Conservation (phyloP, 2,797 vertebrate genomes). For the Eidolon dupreanum region DNA sequence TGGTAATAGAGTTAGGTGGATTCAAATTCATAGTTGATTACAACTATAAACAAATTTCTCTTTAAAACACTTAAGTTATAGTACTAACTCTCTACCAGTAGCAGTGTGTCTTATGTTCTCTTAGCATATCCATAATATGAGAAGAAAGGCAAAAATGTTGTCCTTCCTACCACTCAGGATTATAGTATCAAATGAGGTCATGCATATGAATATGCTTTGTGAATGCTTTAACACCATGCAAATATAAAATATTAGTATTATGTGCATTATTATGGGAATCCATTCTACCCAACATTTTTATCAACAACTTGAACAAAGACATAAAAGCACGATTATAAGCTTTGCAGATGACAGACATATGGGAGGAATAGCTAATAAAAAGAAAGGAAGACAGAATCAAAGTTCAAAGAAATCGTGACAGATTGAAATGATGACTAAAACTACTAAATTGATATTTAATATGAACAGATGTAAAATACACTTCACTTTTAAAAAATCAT, state of each 20-base stretch:
- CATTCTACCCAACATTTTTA: slow-evolving; percentile 49
- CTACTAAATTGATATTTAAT: slow-evolving; percentile 57
- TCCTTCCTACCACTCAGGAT: neutral
- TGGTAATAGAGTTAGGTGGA: neutral
- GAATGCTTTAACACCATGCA: neutral
- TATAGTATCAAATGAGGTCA: slow-evolving; percentile 13
- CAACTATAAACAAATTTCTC: neutral
- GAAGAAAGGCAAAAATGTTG: neutral
- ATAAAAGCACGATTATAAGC: slow-evolving; percentile 67
- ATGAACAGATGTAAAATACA: slow-evolving; percentile 64
- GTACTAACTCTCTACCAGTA: neutral
- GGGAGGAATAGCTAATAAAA: slow-evolving; percentile 66
- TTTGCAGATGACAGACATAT: slow-evolving; percentile 66
- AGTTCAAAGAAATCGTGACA: slow-evolving; percentile 73
- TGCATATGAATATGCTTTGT: neutral
- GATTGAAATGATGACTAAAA: slow-evolving; percentile 63
- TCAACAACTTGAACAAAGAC: slow-evolving; percentile 65
- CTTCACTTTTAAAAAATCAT: slow-evolving; percentile 43
- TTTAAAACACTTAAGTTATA: slow-evolving; percentile 10
- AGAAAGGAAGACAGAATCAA: slow-evolving; percentile 62
- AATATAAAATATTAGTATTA: slow-evolving; percentile 64
- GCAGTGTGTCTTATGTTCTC: neutral
- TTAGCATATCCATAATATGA: neutral
- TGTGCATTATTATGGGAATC: slow-evolving; percentile 34
- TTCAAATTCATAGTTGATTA: slow-evolving; percentile 28